Evolutionary conservation across 23 tunicate species (phyloP).

Genomic region (Aplidium turbinatum): DNA sequence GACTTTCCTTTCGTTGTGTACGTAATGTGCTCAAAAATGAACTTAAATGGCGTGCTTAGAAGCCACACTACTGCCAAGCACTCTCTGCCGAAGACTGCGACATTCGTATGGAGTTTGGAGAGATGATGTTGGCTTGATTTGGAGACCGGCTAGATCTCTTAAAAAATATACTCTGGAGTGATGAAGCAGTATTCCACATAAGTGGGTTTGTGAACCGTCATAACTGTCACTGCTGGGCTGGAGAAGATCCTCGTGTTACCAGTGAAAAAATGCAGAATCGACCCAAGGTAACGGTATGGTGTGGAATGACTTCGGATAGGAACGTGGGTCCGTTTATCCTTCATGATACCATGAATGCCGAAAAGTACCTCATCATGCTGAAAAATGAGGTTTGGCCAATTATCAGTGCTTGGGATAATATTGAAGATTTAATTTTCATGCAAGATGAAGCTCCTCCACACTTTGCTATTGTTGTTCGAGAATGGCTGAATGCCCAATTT

Average conservation of each 20-base stretch:
- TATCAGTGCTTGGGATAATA: constrained; percentile 33
- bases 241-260: constrained; percentile 29
- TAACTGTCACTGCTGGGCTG: constrained; percentile 30
- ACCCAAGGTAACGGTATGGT: constrained; percentile 25
- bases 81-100: constrained; percentile 23
- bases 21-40: constrained; percentile 13
- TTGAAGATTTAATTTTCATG: too few species aligned
- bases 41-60: constrained; percentile 14
- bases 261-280: constrained; percentile 8
- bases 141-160: too few species aligned
- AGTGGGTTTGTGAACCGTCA: constrained; percentile 27
- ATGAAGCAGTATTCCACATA: constrained; percentile 33
- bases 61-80: constrained; percentile 26
- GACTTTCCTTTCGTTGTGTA: constrained; percentile 11
- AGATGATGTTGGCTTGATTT: too few species aligned
- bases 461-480: too few species aligned
- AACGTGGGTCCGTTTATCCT: constrained; percentile 26
- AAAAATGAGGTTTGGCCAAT: constrained; percentile 29
- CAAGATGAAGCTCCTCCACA: too few species aligned
- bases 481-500: too few species aligned
- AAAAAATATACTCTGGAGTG: constrained; percentile 29
- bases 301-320: constrained; percentile 33
- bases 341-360: constrained; percentile 8
- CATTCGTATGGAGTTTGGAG: constrained; percentile 19
- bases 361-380: constrained; percentile 8